These are phyloP conservation scores for Gadus chalcogrammus DNA, from an alignment of 2,113 vertebrate species.

Conservation along the genomic window DNA sequence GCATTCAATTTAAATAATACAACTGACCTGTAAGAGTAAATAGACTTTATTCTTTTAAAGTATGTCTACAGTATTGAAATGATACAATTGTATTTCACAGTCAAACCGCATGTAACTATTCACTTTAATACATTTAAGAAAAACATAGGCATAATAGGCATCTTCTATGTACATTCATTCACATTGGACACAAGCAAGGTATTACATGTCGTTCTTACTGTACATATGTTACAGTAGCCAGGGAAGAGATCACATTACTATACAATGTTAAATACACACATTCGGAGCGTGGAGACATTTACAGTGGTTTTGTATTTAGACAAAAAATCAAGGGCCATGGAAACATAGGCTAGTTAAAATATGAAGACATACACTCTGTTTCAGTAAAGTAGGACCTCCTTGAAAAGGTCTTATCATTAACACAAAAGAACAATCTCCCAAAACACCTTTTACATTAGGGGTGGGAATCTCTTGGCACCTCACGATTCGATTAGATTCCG, in stretches of 20 bases:
- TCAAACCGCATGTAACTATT: constrained; percentile 49
- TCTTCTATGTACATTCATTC: constrained; percentile 66
- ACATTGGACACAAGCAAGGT: constrained; percentile 54
- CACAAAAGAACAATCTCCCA: too few species aligned
- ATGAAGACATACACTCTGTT: too few species aligned
- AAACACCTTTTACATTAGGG: too few species aligned
- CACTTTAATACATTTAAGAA: constrained; percentile 53
- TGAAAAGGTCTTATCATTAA: too few species aligned
- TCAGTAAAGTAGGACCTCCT: too few species aligned
- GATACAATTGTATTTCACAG: constrained; percentile 43
- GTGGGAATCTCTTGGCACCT: too few species aligned
- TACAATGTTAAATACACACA: constrained; percentile 76
- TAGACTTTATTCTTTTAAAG: constrained; percentile 66
- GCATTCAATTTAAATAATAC: background rate
- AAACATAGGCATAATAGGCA: constrained; percentile 31
- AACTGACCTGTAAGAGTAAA: constrained; percentile 36
- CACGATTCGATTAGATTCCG: too few species aligned
- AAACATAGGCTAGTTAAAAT: too few species aligned
- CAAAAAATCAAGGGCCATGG: too few species aligned
- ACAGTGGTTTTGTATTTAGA: background rate
- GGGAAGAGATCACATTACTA: constrained; percentile 61
- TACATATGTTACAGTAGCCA: constrained; percentile 64
- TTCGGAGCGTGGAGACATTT: background rate
- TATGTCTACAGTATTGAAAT: constrained; percentile 63
- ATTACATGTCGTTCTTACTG: constrained; percentile 47